Base-by-base conservation (phyloP, 2,888 invertebrate species). In the Epirrhoe alternata region DNA sequence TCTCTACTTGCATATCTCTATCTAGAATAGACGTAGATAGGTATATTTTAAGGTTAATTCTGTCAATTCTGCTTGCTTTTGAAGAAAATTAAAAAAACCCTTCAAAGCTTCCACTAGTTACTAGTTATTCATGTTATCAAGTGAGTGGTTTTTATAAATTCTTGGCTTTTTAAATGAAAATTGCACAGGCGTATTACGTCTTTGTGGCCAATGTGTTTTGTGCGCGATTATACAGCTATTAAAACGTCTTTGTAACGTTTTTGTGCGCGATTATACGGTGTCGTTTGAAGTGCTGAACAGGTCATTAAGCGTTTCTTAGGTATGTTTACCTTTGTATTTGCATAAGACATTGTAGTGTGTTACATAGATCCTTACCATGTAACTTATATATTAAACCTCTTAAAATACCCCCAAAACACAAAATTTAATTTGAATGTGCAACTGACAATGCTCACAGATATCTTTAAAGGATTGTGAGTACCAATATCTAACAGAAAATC, bases 101-200 rank as follows among this genome's bases (percentile, higher is more conserved):
- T 63, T 58, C 50, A 12, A 31, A 51, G 52, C 30, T 79, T 73
- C 75, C 77, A 73, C 75, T 73, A 66, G 71, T 71, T 69, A 77
- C 81, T 78, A 80, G 74, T 78, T 78, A 80, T 79, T 80, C 74
- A 74, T 72, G 75, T 68, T 63, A 51, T 68, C 68, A 71, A 72
- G 66, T 68, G 50, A 69, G 74, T 35, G 1, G 42, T 78, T 74
- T 75, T 76, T 74, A 68, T 73, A 74, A 60, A 74, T 72, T 74
- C 70, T 65, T 65, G 65, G 54, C 30, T 66, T 74, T 77, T 77
- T 74, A 61, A 65, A 71, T 64, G 61, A 62, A 76, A 81, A 81
- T 79, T 81, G 73, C 74, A 79, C 70, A 57, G 66, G 69, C 69
- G 74, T 79, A 78, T 79, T 78, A 80, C 71, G 75, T 80, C 79